Conservation (phyloP, 1,140 invertebrate genomes). For the Heterodera carotae region DNA sequence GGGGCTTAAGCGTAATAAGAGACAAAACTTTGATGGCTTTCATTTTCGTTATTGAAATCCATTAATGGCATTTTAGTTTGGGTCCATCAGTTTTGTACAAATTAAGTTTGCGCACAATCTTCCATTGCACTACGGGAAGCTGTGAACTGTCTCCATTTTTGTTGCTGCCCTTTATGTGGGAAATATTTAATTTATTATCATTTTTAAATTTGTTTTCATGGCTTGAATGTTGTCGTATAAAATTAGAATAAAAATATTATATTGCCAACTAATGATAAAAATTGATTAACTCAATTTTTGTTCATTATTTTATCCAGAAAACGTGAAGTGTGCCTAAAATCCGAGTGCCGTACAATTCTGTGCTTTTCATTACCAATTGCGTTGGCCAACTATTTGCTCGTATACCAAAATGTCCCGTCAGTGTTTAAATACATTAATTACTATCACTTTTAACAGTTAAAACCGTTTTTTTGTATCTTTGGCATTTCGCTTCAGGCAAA, state of each 20-base stretch:
- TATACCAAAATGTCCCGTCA: conserved; percentile 51
- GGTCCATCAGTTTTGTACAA: background rate
- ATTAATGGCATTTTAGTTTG: too few relatives aligned
- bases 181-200: background rate
- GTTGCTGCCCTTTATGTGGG: conserved; percentile 60
- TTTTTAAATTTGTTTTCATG: too few relatives aligned
- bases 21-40: too few relatives aligned
- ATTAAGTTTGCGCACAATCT: conserved; percentile 56
- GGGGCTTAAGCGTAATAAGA: too few relatives aligned
- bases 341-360: conserved; percentile 60
- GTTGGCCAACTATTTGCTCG: conserved; percentile 53
- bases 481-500: conserved; percentile 43
- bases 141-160: conserved; percentile 60
- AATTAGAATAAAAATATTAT: too few relatives aligned
- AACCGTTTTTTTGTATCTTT: too few relatives aligned
- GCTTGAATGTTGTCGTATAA: too few relatives aligned
- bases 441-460: too few relatives aligned
- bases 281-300: background rate
- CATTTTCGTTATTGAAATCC: too few relatives aligned
- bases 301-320: background rate
- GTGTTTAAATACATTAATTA: conserved; percentile 20
- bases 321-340: conserved; percentile 48
- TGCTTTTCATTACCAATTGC: conserved; percentile 49
- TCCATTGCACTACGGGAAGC: conserved; percentile 55
- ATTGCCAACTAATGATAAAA: too few relatives aligned